phyloP scores from a whole-genome alignment of 2,888 invertebrate genomes.

The Orchesella flavescens region DNA sequence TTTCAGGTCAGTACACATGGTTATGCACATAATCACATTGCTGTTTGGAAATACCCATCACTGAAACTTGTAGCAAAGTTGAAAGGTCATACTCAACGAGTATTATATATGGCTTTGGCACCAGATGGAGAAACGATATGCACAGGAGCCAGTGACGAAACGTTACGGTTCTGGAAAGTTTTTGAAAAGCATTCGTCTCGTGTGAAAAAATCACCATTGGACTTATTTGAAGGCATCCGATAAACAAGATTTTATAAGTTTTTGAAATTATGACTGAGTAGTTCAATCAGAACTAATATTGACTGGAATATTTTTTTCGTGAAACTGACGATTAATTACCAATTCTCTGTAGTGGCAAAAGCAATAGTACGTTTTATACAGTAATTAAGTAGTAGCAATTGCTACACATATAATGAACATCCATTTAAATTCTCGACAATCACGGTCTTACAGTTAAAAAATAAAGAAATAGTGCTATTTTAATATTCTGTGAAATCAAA shows the following conservation, averaged over 20 bases:
- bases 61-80: conserved; percentile 96
- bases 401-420: too few species aligned
- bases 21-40: conserved; percentile 97
- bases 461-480: too few species aligned
- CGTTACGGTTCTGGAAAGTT: conserved; percentile 98
- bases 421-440: too few species aligned
- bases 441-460: too few species aligned
- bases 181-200: conserved; percentile 82
- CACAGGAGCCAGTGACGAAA: conserved; percentile 98
- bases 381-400: too few species aligned
- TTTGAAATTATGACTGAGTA: too few species aligned
- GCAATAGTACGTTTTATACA: too few species aligned
- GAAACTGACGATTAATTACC: too few species aligned
- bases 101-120: conserved; percentile 94
- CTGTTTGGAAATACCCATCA: conserved; percentile 99
- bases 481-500: too few species aligned
- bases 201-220: conserved; percentile 92
- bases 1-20: conserved; percentile 90
- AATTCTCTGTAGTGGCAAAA: too few species aligned
- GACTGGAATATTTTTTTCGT: too few species aligned
- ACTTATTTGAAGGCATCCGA: conserved; percentile 91
- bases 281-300: too few species aligned
- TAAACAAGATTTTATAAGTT: conserved; percentile 74
- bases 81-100: conserved; percentile 96
- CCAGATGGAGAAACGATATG: conserved; percentile 99